These are phyloP conservation scores for Microplitis mediator DNA, from an alignment of 1,140 invertebrate genomes.

Conservation along the genomic window DNA sequence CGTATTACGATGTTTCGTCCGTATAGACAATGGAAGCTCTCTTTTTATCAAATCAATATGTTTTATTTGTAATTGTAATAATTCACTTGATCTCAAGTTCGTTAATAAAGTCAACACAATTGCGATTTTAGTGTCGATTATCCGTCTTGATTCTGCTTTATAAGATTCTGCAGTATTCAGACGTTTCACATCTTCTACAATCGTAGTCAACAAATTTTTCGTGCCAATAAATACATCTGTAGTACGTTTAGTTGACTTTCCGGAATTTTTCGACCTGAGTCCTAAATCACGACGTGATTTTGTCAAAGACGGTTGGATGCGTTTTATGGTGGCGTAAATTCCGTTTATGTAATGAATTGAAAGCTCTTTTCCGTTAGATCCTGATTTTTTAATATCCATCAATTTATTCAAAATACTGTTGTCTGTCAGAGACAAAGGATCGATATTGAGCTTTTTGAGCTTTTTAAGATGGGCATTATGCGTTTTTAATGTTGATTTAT, in stretches of 20 bases:
- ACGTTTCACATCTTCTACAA: neutral
- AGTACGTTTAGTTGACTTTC: neutral
- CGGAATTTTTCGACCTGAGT: neutral
- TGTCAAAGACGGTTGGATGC: neutral
- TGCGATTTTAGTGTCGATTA: neutral
- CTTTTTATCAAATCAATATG: neutral
- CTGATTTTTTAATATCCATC: neutral
- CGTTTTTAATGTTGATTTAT: neutral
- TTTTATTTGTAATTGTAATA: neutral
- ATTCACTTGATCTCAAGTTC: neutral
- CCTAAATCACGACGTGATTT: neutral
- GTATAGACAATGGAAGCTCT: neutral
- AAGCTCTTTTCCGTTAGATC: neutral
- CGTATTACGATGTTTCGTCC: neutral
- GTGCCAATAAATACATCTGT: neutral
- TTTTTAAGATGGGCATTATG: neutral
- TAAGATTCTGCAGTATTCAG: neutral
- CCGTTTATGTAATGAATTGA: neutral
- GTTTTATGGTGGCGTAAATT: neutral
- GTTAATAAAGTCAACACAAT: neutral
- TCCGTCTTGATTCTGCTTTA: neutral
- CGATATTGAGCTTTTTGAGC: neutral
- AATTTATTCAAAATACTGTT: neutral
- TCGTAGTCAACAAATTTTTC: neutral
- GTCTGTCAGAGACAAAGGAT: neutral